phyloP scores from a whole-genome alignment of 2,888 invertebrate species.

The Smittia aterrima region DNA sequence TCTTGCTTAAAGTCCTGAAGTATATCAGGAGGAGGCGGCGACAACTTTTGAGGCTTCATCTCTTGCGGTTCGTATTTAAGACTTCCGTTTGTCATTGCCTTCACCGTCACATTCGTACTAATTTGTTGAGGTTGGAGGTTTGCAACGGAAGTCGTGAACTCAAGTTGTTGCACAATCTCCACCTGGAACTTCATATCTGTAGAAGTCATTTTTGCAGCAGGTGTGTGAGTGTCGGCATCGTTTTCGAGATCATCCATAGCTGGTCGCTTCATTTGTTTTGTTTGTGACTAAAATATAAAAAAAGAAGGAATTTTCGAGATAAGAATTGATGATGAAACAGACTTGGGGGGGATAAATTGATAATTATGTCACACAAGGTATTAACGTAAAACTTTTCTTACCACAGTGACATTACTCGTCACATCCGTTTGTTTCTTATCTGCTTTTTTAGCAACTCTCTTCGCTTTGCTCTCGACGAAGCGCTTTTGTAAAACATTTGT shows the following conservation, averaged over 20 bases:
- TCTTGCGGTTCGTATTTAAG: slow-evolving; percentile 32
- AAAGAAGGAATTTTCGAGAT: slow-evolving; percentile 35
- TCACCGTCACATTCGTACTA: slow-evolving; percentile 88
- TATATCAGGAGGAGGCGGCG: slow-evolving; percentile 51
- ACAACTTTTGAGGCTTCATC: slow-evolving; percentile 45
- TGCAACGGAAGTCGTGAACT: slow-evolving; percentile 83
- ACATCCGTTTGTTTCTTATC: slow-evolving; percentile 61
- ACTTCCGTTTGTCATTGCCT: slow-evolving; percentile 65
- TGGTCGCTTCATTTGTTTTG: slow-evolving; percentile 76
- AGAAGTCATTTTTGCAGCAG: slow-evolving; percentile 23
- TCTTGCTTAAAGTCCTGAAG: slow-evolving; percentile 67
- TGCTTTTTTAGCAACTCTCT: slow-evolving; percentile 81
- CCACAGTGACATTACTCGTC: slow-evolving; percentile 65
- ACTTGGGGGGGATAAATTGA: no score
- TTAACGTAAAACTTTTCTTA: slow-evolving; percentile 52
- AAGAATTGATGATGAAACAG: slow-evolving; percentile 1
- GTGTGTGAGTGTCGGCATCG: slow-evolving; percentile 51
- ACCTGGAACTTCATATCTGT: slow-evolving; percentile 76
- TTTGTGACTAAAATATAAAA: slow-evolving; percentile 56
- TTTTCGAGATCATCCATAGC: slow-evolving; percentile 64
- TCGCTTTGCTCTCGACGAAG: slow-evolving; percentile 87
- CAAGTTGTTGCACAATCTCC: slow-evolving; percentile 87
- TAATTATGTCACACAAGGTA: no score
- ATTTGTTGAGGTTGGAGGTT: slow-evolving; percentile 87
- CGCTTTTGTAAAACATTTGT: slow-evolving; percentile 84